Evolutionary conservation across 1,140 invertebrate species (phyloP).

Genomic region (Centruroides sculpturatus): DNA sequence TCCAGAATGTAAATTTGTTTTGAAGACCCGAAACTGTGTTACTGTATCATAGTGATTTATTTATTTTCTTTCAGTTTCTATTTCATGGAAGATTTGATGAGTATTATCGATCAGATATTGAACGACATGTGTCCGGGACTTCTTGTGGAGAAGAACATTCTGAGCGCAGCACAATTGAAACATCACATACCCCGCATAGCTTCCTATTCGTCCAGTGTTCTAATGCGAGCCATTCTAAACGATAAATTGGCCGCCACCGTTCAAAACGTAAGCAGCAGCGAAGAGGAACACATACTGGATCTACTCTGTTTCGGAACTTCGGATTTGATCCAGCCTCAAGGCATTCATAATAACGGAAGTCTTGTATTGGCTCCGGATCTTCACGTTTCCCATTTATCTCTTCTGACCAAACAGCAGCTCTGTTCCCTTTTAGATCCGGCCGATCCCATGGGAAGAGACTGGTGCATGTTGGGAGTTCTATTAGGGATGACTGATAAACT

Average conservation of each 20-base stretch:
- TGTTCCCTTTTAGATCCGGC: constrained; percentile 55
- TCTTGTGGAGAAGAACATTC: constrained; percentile 44
- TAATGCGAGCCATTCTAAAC: constrained; percentile 43
- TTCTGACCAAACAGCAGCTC: constrained; percentile 33
- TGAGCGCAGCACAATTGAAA: constrained; percentile 46
- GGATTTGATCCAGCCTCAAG: constrained; percentile 27
- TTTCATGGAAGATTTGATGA: constrained; percentile 57
- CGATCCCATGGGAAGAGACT: constrained; percentile 61
- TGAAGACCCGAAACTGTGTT: no score
- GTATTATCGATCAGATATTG: constrained; percentile 46
- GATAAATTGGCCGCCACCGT: constrained; percentile 29
- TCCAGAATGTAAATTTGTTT: not conserved
- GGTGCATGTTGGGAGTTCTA: constrained; percentile 62
- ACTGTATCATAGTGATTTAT: no score
- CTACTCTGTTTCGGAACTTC: constrained; percentile 49
- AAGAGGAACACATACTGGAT: constrained; percentile 47
- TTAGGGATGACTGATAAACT: constrained; percentile 45
- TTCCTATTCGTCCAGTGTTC: constrained; percentile 42
- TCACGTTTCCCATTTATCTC: constrained; percentile 35
- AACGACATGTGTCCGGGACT: constrained; percentile 50
- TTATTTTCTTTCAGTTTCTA: constrained; percentile 37
- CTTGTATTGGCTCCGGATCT: constrained; percentile 31
- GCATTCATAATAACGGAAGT: constrained; percentile 16
- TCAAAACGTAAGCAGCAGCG: constrained; percentile 40
- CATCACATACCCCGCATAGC: constrained; percentile 36